Conservation (phyloP, 2,797 vertebrate genomes). For the Aplochiton taeniatus region DNA sequence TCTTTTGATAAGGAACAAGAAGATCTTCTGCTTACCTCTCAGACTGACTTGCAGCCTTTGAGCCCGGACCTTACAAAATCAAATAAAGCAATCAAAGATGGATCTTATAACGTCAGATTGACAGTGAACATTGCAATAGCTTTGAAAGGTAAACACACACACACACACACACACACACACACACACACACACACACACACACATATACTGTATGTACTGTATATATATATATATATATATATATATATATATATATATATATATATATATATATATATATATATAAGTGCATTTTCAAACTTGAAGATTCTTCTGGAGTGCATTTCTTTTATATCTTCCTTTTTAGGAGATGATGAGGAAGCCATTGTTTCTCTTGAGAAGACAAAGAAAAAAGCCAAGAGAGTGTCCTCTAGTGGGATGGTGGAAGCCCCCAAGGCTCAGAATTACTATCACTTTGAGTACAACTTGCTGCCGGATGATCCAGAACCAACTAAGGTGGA, state of each 20-base stretch:
- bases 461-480: constrained; percentile 76
- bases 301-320: too few species aligned
- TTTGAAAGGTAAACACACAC: constrained; percentile 60
- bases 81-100: constrained; percentile 16
- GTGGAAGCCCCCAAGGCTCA: constrained; percentile 48
- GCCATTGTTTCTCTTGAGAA: constrained; percentile 29
- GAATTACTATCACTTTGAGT: constrained; percentile 79
- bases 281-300: too few species aligned
- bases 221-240: too few species aligned
- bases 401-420: constrained; percentile 1
- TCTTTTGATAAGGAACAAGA: constrained; percentile 3
- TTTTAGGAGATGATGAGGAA: constrained; percentile 54
- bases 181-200: too few species aligned
- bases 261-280: too few species aligned
- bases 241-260: too few species aligned
- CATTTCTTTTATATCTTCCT: not conserved
- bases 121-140: constrained; percentile 63
- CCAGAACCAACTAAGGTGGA: constrained; percentile 70
- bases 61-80: not conserved
- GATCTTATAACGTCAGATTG: constrained; percentile 58
- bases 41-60: constrained; percentile 13
- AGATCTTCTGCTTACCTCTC: not conserved
- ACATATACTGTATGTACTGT: too few species aligned
- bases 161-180: too few species aligned
- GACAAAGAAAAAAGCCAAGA: constrained; percentile 26